phyloP scores from a whole-genome alignment of 2,797 vertebrate genomes.

The Eurystomus glaucurus region DNA sequence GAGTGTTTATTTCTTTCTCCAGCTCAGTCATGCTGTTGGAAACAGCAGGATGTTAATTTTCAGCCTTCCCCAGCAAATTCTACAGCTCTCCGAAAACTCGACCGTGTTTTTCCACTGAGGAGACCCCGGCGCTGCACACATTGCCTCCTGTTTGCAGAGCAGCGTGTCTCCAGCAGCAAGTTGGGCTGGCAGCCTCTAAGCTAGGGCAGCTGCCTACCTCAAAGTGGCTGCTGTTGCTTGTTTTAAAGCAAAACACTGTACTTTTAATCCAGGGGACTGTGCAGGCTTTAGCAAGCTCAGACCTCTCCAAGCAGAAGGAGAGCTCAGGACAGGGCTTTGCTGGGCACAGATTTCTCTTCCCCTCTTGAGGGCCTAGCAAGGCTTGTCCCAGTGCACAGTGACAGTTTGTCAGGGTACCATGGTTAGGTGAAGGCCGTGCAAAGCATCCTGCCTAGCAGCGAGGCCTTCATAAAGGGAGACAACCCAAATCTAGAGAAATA shows the following conservation, averaged over 20 bases:
- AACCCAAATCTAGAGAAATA: slow-evolving; percentile 57
- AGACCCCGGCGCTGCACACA: background rate
- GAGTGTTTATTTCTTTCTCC: slow-evolving; percentile 95
- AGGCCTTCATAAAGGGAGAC: slow-evolving; percentile 32
- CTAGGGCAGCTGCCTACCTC: background rate
- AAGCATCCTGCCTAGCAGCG: background rate
- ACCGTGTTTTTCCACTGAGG: background rate
- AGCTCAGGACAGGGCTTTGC: background rate
- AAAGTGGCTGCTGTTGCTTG: background rate
- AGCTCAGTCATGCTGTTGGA: slow-evolving; percentile 95
- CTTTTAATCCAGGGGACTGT: background rate
- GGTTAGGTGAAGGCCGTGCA: background rate
- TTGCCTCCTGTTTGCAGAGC: background rate
- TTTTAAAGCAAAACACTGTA: background rate
- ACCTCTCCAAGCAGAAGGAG: background rate
- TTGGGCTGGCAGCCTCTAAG: background rate
- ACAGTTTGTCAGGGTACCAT: background rate
- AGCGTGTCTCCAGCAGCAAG: fast-evolving
- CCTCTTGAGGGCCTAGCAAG: background rate
- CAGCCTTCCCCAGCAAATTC: background rate
- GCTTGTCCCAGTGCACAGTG: background rate
- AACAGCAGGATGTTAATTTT: slow-evolving; percentile 72
- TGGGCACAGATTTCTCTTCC: background rate
- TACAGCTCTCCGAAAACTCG: background rate
- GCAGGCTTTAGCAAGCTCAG: background rate